Evolutionary conservation across 2,797 vertebrate genomes (phyloP).

Genomic region (Alectoris magna): DNA sequence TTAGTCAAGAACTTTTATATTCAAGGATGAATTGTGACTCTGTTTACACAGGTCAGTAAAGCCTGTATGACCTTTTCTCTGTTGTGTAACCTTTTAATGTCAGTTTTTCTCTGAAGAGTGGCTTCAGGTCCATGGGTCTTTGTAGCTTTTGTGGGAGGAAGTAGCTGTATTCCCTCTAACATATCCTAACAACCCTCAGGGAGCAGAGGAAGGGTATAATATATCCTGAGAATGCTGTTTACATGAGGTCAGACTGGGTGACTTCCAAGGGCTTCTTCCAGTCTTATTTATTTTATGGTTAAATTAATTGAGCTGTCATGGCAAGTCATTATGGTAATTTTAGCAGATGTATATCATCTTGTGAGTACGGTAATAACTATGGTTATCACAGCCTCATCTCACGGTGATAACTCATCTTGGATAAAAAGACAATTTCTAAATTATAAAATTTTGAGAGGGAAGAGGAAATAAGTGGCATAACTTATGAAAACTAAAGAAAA

Average conservation of each 20-base stretch:
- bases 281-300: neutral
- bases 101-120: neutral
- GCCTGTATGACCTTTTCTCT: neutral
- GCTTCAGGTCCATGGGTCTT: neutral
- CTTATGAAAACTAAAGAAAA: neutral
- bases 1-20: neutral
- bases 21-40: neutral
- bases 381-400: neutral
- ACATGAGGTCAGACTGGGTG: neutral
- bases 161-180: neutral
- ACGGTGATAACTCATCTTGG: neutral
- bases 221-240: neutral
- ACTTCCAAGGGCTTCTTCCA: neutral
- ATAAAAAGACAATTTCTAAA: neutral
- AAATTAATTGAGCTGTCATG: neutral
- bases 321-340: neutral
- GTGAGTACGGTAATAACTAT: neutral
- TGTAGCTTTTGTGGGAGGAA: neutral
- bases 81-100: rapidly evolving
- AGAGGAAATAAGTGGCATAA: neutral
- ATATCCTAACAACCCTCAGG: neutral
- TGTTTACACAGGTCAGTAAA: neutral
- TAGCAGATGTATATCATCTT: neutral
- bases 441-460: neutral
- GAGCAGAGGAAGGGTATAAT: neutral